These are phyloP conservation scores for Caenorhabditis virilis DNA, from an alignment of 2,888 invertebrate genomes.

Conservation along the genomic window DNA sequence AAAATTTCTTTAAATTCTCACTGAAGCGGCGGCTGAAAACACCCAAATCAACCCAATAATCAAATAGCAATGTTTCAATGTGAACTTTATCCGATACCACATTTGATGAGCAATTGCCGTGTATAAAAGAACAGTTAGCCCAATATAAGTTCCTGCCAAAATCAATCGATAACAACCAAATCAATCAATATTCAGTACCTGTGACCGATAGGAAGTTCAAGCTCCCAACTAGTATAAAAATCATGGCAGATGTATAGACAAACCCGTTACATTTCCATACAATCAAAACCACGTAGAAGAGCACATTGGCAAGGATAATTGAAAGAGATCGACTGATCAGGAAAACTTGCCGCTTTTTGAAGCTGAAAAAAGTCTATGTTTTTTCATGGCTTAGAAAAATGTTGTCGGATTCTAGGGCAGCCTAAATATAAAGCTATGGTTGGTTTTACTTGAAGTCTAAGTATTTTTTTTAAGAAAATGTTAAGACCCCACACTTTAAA, in stretches of 20 bases:
- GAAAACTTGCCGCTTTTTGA: constrained; percentile 59
- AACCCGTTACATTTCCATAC: constrained; percentile 60
- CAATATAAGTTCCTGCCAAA: constrained; percentile 55
- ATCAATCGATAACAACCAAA: too few species aligned
- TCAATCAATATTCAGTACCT: constrained; percentile 19
- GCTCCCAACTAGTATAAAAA: constrained; percentile 59
- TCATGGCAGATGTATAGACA: constrained; percentile 57
- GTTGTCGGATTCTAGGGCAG: background rate
- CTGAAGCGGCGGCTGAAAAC: constrained; percentile 50
- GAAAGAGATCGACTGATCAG: constrained; percentile 56
- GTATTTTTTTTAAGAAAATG: too few species aligned
- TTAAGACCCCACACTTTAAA: too few species aligned
- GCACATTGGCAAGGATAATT: constrained; percentile 54
- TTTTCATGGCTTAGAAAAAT: background rate
- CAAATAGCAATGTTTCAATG: constrained; percentile 49
- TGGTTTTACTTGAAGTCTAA: too few species aligned
- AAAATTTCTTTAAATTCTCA: too few species aligned
- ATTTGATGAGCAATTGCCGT: constrained; percentile 61
- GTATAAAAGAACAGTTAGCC: constrained; percentile 58
- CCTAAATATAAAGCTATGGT: too few species aligned
- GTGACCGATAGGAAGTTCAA: constrained; percentile 57
- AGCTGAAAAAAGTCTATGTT: constrained; percentile 42
- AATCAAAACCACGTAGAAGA: constrained; percentile 61
- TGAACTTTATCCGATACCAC: constrained; percentile 51
- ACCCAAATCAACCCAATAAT: constrained; percentile 57